Evolutionary conservation across 2,113 vertebrate species (phyloP).

Genomic region (Strix uralensis): DNA sequence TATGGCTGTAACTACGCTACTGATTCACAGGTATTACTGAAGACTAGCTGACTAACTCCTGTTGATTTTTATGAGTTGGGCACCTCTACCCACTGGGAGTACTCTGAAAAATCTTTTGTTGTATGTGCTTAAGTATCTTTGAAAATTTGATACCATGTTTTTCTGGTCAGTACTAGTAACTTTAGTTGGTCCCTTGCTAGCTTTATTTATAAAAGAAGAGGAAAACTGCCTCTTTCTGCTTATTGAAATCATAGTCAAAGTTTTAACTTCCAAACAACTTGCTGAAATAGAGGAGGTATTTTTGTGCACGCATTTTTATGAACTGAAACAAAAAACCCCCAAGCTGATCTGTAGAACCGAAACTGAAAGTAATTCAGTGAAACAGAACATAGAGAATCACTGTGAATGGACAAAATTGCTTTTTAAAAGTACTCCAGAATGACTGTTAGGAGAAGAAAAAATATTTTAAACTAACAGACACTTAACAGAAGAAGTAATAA

Average conservation of each 20-base stretch:
- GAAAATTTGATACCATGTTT: neutral
- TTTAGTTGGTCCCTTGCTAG: neutral
- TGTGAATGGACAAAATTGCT: neutral
- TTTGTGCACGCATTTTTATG: neutral
- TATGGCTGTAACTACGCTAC: neutral
- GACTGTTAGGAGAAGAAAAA: neutral
- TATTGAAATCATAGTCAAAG: neutral
- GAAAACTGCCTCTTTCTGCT: neutral
- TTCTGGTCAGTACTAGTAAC: neutral
- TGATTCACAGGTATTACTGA: neutral
- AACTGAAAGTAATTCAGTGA: conserved; percentile 35
- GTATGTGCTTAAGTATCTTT: neutral
- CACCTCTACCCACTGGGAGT: neutral
- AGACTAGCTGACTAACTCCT: neutral
- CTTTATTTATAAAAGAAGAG: neutral
- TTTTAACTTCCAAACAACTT: neutral
- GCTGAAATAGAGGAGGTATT: neutral
- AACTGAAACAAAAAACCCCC: neutral
- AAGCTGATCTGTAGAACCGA: neutral
- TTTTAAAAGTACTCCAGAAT: neutral
- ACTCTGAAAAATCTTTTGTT: neutral
- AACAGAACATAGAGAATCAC: neutral
- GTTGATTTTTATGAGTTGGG: neutral
- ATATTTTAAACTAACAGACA: neutral
- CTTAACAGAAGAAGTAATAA: neutral